Evolutionary conservation across 1,140 invertebrate genomes (phyloP).

Genomic region (Vanessa tameamea): DNA sequence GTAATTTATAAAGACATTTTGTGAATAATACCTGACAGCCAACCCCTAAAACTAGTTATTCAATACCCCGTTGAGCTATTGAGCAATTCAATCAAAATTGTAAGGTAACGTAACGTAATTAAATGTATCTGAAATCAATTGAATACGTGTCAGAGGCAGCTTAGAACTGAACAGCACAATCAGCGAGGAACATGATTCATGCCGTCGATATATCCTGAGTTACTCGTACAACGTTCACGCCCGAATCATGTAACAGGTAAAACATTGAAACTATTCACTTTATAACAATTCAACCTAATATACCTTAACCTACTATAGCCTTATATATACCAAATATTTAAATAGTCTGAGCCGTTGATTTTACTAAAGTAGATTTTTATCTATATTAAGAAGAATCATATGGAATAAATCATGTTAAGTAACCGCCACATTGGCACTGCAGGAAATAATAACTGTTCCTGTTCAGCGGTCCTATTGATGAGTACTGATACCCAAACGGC

Average conservation of each 20-base stretch:
- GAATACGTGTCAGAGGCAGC: conserved; percentile 33
- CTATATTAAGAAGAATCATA: too few relatives aligned
- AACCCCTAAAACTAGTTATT: too few relatives aligned
- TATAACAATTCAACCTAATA: not conserved
- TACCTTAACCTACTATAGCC: not conserved
- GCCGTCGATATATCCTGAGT: conserved; percentile 30
- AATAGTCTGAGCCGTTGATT: too few relatives aligned
- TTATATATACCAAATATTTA: too few relatives aligned
- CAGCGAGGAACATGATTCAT: conserved; percentile 26
- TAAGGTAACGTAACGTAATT: conserved; percentile 4
- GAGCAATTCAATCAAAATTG: not conserved
- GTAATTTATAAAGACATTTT: not conserved
- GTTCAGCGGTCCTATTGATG: too few relatives aligned
- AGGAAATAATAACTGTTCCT: too few relatives aligned
- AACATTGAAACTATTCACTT: conserved; percentile 15
- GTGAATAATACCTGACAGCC: too few relatives aligned
- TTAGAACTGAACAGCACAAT: conserved; percentile 32
- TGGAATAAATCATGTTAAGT: too few relatives aligned
- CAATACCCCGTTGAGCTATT: too few relatives aligned
- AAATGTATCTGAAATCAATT: conserved; percentile 24
- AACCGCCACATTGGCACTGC: too few relatives aligned
- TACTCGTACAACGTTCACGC: conserved; percentile 29
- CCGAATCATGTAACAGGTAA: conserved; percentile 37
- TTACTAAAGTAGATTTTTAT: too few relatives aligned
- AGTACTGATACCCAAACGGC: too few relatives aligned